A percentile compares a stretch with the other conserved stretches of the same genome.
Conservation (phyloP, 2,797 vertebrate genomes). For the Melopsittacus undulatus region DNA sequence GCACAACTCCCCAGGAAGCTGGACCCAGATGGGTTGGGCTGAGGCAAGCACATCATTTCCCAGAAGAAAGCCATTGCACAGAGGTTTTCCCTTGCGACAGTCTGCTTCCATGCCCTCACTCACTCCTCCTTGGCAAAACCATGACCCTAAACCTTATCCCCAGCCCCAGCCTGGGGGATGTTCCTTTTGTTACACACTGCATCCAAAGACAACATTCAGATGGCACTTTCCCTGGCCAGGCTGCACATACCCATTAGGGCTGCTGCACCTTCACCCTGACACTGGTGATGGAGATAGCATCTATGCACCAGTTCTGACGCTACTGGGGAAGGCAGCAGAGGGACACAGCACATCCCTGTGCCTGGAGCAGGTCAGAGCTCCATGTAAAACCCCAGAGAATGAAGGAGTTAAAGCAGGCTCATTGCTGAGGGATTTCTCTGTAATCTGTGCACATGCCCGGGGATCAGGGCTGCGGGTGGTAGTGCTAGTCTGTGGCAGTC, state of each 20-base stretch:
- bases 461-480: slow-evolving; percentile 85
- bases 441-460: slow-evolving; percentile 85
- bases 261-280: neutral
- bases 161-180: neutral
- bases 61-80: neutral
- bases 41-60: neutral
- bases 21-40: neutral
- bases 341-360: neutral
- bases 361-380: neutral
- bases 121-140: neutral
- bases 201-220: neutral
- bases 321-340: accelerated
- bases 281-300: accelerated
- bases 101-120: neutral
- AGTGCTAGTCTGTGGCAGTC: slow-evolving; percentile 85
- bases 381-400: neutral
- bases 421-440: slow-evolving; percentile 78
- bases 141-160: accelerated
- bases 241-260: neutral
- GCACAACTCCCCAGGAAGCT: neutral
- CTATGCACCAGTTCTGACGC: accelerated
- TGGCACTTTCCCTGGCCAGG: neutral
- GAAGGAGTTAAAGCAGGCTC: slow-evolving; percentile 67
- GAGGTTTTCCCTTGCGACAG: accelerated
- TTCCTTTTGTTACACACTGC: accelerated